Evolutionary conservation across 2,888 invertebrate species (phyloP), one percentile per base, ranked within the genome.

Genomic region (Cheilosia urbana): DNA sequence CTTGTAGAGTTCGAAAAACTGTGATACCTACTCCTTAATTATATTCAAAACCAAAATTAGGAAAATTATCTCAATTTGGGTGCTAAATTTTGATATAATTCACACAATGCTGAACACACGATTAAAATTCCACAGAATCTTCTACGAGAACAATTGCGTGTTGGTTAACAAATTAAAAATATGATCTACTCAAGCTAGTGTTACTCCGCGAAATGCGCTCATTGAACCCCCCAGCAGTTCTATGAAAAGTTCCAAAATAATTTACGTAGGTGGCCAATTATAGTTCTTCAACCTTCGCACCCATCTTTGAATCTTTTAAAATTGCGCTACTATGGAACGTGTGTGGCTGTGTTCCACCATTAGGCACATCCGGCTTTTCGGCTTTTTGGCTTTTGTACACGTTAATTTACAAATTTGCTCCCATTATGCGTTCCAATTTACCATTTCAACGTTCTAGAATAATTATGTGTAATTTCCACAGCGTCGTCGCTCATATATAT

Each of bases 381-480:
- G 5, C 17, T 30, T 27, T 27, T 63, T 34, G 58, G 13, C 17
- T 30, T 40, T 37, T 21, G 4, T 15, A 37, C 2, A 75, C 73
- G 62, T 30, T 79, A 60, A 47, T 75, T 47, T 49, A 75, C 69
- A 79, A 84, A 84, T 69, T 73, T 65, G 40, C 19, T 40, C 63
- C 57, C 45, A 75, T 84, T 60, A 69, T 62, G 27, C 58, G 79
- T 68, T 57, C 73, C 79, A 73, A 83, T 79, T 83, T 72, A 63
- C 76, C 45, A 71, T 55, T 78, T 42, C 63, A 69, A 37, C 17
- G 57, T 63, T 78, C 69, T 30, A 62, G 24, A 47, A 37, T 30
- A 63, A 69, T 77, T 55, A 69, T 62, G 53, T 27, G 55, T 55
- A 78, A 78, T 62, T 63, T 77, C 40, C 34, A 49, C 37, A 42